A percentile compares a stretch with the other conserved stretches of the same genome.
phyloP scores from a whole-genome alignment of 1,140 invertebrate genomes.

The Antheraea mylitta region DNA sequence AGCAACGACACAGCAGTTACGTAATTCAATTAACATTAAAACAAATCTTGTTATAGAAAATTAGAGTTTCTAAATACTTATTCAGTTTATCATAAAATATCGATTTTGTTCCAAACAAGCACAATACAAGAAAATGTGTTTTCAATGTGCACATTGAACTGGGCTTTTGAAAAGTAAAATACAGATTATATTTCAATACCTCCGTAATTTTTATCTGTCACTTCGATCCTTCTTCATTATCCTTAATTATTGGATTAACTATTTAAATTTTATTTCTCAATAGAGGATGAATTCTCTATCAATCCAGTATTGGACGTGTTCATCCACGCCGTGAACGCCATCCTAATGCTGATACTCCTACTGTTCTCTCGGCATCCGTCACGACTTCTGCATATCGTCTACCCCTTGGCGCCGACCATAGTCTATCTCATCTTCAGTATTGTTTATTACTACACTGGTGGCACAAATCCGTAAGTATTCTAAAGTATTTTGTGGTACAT shows the following conservation, averaged over 20 bases:
- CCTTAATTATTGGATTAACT: not conserved
- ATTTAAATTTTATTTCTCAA: conserved; percentile 7
- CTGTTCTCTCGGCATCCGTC: conserved; percentile 83
- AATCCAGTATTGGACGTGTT: conserved; percentile 51
- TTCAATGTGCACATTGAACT: no score
- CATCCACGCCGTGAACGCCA: conserved; percentile 85
- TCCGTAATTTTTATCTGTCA: no score
- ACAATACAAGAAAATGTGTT: no score
- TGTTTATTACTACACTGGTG: conserved; percentile 86
- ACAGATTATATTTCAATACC: no score
- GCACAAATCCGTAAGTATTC: conserved; percentile 81
- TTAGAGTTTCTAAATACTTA: no score
- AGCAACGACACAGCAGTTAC: not conserved
- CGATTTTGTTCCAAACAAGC: no score
- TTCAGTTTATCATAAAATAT: no score
- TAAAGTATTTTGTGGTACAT: not conserved
- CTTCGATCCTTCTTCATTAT: no score
- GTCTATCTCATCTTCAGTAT: conserved; percentile 85
- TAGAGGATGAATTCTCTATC: conserved; percentile 37
- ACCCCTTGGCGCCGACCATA: conserved; percentile 80
- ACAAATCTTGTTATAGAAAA: not conserved
- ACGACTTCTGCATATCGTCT: conserved; percentile 83
- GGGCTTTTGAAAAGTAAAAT: no score
- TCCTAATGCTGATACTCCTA: conserved; percentile 87
- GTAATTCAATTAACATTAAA: not conserved